These are phyloP conservation scores for Apoda limacodes DNA, from an alignment of 2,888 invertebrate genomes.

Conservation along the genomic window DNA sequence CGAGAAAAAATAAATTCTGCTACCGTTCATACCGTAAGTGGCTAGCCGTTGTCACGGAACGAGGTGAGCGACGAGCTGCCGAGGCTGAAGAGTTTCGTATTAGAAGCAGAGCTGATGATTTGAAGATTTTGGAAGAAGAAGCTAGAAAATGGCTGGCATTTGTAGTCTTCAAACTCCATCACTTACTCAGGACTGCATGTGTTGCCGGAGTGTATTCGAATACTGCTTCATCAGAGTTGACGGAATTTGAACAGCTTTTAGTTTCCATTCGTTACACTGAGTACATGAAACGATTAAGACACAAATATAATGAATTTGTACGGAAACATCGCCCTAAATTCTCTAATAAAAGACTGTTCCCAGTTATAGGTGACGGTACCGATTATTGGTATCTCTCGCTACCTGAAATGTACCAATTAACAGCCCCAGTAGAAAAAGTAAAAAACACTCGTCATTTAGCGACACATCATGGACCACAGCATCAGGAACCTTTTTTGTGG, in stretches of 20 bases:
- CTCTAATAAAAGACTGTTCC: conserved; percentile 53
- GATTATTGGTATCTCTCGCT: conserved; percentile 64
- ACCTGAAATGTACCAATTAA: conserved; percentile 58
- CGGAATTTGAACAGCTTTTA: conserved; percentile 53
- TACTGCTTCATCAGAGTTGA: conserved; percentile 36
- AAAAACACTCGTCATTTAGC: conserved; percentile 32
- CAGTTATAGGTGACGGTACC: conserved; percentile 54
- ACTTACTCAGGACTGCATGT: conserved; percentile 46
- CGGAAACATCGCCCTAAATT: conserved; percentile 49
- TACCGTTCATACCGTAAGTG: conserved; percentile 51
- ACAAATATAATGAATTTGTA: conserved; percentile 57
- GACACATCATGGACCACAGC: conserved; percentile 41
- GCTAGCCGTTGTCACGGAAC: conserved; percentile 44
- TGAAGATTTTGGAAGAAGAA: conserved; percentile 53
- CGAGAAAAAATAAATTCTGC: conserved; percentile 49
- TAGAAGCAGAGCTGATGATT: conserved; percentile 49
- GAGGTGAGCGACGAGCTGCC: conserved; percentile 46
- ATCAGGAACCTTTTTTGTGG: conserved; percentile 56
- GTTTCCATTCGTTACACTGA: conserved; percentile 54
- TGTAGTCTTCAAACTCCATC: conserved; percentile 58
- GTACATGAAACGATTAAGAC: conserved; percentile 50
- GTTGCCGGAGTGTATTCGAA: conserved; percentile 53
- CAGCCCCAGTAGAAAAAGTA: conserved; percentile 26
- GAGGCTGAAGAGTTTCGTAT: conserved; percentile 53
- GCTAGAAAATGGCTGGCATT: conserved; percentile 57